Evolutionary conservation across 2,797 vertebrate species (phyloP).

Genomic region (Hapalemur alaotrensis): DNA sequence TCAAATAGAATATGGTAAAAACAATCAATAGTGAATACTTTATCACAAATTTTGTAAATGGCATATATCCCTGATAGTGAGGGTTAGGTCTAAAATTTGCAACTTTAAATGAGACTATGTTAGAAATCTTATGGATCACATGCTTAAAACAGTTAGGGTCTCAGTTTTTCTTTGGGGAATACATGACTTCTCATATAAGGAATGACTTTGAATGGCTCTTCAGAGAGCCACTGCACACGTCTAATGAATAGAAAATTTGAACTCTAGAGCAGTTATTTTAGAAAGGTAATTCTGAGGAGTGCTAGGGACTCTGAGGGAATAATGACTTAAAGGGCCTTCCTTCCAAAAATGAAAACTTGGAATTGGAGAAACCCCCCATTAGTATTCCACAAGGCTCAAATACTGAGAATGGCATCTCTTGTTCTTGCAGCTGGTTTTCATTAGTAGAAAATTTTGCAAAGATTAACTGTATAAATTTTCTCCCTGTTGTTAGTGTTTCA

Average conservation of each 20-base stretch:
- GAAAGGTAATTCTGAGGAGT: constrained; percentile 57
- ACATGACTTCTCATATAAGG: not conserved
- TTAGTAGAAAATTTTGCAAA: constrained; percentile 63
- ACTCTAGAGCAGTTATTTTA: constrained; percentile 48
- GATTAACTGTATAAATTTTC: constrained; percentile 32
- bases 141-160: not conserved
- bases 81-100: not conserved
- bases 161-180: not conserved
- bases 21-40: constrained; percentile 35
- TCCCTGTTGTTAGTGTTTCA: constrained; percentile 54
- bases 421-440: constrained; percentile 68
- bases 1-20: constrained; percentile 45
- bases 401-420: constrained; percentile 38
- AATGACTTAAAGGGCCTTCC: constrained; percentile 39
- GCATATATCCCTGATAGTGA: not conserved
- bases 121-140: not conserved
- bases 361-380: constrained; percentile 3
- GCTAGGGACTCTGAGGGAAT: constrained; percentile 3
- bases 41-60: constrained; percentile 43
- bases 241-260: constrained; percentile 5
- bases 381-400: constrained; percentile 42
- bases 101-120: not conserved
- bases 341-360: constrained; percentile 69
- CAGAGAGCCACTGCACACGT: not conserved
- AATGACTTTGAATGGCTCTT: constrained; percentile 32